phyloP scores from a whole-genome alignment of 2,113 vertebrate genomes.

The Rhinichthys klamathensis region DNA sequence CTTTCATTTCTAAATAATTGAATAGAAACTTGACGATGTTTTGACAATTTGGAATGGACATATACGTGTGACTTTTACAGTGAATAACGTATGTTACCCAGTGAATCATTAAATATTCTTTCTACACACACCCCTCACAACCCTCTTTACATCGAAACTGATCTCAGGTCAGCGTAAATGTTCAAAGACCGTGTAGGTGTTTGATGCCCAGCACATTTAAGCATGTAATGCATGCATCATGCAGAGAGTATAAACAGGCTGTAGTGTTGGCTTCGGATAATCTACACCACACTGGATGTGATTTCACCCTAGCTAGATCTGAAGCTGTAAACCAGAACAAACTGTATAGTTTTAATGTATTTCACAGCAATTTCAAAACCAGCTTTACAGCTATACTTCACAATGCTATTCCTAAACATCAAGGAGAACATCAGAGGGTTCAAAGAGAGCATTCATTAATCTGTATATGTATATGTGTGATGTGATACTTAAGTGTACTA shows the following conservation, averaged over 20 bases:
- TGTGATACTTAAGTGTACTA: not conserved
- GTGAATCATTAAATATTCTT: not conserved
- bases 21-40: too few species aligned
- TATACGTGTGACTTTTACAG: not conserved
- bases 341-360: not conserved
- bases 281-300: not conserved
- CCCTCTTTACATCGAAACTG: not conserved
- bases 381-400: constrained; percentile 1
- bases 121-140: not conserved
- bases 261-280: not conserved
- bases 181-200: not conserved
- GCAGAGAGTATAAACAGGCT: constrained; percentile 15
- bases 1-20: too few species aligned
- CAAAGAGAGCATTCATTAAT: not conserved
- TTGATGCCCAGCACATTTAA: constrained; percentile 14
- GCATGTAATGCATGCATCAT: constrained; percentile 9
- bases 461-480: not conserved
- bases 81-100: not conserved
- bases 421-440: not conserved
- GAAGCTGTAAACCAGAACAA: constrained; percentile 2
- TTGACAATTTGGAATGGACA: too few species aligned
- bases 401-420: constrained; percentile 36
- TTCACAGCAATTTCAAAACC: constrained; percentile 9
- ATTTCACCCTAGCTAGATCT: constrained; percentile 6
- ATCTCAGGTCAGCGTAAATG: not conserved